Evolutionary conservation across 2,797 vertebrate species (phyloP).

Genomic region (Crocidura indochinensis): DNA sequence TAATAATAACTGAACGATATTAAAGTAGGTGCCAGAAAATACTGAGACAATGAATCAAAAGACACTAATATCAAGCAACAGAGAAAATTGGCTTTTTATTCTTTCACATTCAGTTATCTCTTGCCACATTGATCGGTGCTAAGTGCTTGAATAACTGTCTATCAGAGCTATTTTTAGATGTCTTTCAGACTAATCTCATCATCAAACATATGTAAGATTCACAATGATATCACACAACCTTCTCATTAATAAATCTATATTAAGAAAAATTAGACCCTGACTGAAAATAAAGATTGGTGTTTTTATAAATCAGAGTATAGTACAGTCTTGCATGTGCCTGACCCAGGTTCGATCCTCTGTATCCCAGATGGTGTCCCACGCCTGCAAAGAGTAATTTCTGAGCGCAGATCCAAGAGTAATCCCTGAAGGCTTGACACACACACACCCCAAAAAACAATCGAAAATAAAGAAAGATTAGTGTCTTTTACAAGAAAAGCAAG

Average conservation of each 20-base stretch:
- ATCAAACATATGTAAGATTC: neutral
- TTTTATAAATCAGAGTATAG: neutral
- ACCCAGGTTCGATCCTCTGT: too few relatives aligned
- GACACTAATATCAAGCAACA: neutral
- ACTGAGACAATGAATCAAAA: neutral
- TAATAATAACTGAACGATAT: neutral
- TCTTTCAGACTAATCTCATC: slow-evolving; percentile 15
- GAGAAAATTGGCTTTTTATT: neutral
- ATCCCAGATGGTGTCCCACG: too few relatives aligned
- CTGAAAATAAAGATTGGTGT: slow-evolving; percentile 19
- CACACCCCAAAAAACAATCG: too few relatives aligned
- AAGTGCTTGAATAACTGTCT: neutral
- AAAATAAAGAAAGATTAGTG: neutral
- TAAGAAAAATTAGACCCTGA: slow-evolving; percentile 1
- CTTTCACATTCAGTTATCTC: neutral
- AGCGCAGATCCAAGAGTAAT: too few relatives aligned
- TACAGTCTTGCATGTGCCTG: too few relatives aligned
- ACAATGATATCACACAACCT: neutral
- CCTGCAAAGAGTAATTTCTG: too few relatives aligned
- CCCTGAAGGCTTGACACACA: too few relatives aligned
- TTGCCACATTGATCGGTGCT: neutral
- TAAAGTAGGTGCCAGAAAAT: neutral
- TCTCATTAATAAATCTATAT: neutral
- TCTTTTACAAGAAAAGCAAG: neutral
- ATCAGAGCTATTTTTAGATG: neutral